These are phyloP conservation scores for Macrostomum lignano DNA, from an alignment of 1,140 invertebrate species.

Conservation along the genomic window DNA sequence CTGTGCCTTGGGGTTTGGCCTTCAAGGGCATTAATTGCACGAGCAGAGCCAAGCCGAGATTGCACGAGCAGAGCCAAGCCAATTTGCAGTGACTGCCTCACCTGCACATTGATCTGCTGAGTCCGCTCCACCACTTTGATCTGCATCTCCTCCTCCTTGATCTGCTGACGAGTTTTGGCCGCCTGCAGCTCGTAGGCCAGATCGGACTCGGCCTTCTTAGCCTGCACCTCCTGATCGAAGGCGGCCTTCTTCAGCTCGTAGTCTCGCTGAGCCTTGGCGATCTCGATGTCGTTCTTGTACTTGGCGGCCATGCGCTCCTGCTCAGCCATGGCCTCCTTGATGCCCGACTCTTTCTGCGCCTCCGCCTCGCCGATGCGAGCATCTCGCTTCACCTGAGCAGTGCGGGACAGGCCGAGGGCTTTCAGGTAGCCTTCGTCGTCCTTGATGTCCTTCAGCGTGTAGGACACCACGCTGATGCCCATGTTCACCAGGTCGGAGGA, in stretches of 20 bases:
- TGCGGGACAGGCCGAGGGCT: slow-evolving; percentile 73
- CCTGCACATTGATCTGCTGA: slow-evolving; percentile 62
- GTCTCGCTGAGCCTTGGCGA: slow-evolving; percentile 72
- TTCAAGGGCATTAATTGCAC: too few species aligned
- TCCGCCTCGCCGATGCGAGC: slow-evolving; percentile 81
- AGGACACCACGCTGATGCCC: slow-evolving; percentile 66
- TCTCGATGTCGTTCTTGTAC: slow-evolving; percentile 64
- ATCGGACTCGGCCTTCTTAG: slow-evolving; percentile 75
- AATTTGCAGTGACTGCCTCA: too few species aligned
- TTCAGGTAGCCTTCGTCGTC: slow-evolving; percentile 84
- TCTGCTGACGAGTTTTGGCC: slow-evolving; percentile 71
- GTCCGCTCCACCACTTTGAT: slow-evolving; percentile 66
- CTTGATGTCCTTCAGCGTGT: slow-evolving; percentile 79
- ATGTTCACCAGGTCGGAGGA: slow-evolving; percentile 83
- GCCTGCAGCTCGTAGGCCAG: slow-evolving; percentile 73
- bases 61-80: too few species aligned
- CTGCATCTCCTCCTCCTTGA: slow-evolving; percentile 87
- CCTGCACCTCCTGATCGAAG: slow-evolving; percentile 82
- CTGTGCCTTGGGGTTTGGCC: too few species aligned
- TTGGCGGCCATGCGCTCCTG: slow-evolving; percentile 62
- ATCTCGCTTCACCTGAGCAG: slow-evolving; percentile 78
- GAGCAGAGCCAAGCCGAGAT: too few species aligned
- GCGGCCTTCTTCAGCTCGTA: slow-evolving; percentile 86
- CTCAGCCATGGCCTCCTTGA: slow-evolving; percentile 56
- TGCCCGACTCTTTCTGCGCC: slow-evolving; percentile 32